Percentiles rank a stretch among this genome's conserved stretches.
Conservation (phyloP, 2,888 invertebrate species). For the Drosophila phalerata region DNA sequence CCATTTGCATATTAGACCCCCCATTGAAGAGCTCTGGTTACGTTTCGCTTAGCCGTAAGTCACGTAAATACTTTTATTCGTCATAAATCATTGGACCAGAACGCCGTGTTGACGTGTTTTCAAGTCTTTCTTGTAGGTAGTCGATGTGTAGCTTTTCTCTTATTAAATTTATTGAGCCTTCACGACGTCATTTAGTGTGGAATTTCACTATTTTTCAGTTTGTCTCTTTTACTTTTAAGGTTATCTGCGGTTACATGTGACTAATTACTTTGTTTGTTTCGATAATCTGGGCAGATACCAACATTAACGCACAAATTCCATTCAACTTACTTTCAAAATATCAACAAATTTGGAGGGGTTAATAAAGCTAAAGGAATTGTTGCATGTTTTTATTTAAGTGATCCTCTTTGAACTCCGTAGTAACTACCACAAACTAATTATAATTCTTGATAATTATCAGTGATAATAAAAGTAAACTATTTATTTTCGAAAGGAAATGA, state of each 20-base stretch:
- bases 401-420: not conserved
- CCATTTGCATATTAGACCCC: slow-evolving; percentile 50
- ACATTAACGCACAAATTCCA: slow-evolving; percentile 1
- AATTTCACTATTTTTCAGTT: slow-evolving; percentile 73
- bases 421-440: too few relatives aligned
- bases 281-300: slow-evolving; percentile 35
- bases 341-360: too few relatives aligned
- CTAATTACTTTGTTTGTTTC: slow-evolving; percentile 80
- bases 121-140: slow-evolving; percentile 28
- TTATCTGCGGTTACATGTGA: slow-evolving; percentile 64
- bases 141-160: slow-evolving; percentile 52
- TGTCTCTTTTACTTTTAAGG: slow-evolving; percentile 48
- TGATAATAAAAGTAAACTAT: not conserved
- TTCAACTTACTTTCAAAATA: slow-evolving; percentile 5
- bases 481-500: not conserved
- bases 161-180: slow-evolving; percentile 43
- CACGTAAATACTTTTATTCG: slow-evolving; percentile 76
- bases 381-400: not conserved
- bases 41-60: slow-evolving; percentile 61
- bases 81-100: slow-evolving; percentile 82
- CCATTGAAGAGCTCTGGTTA: slow-evolving; percentile 45
- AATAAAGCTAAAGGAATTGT: not conserved
- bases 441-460: not conserved
- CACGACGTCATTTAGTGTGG: slow-evolving; percentile 59
- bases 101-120: slow-evolving; percentile 72